These are phyloP conservation scores for Lamprologus sp. DNA, from an alignment of 2,113 vertebrate species.

Conservation along the genomic window DNA sequence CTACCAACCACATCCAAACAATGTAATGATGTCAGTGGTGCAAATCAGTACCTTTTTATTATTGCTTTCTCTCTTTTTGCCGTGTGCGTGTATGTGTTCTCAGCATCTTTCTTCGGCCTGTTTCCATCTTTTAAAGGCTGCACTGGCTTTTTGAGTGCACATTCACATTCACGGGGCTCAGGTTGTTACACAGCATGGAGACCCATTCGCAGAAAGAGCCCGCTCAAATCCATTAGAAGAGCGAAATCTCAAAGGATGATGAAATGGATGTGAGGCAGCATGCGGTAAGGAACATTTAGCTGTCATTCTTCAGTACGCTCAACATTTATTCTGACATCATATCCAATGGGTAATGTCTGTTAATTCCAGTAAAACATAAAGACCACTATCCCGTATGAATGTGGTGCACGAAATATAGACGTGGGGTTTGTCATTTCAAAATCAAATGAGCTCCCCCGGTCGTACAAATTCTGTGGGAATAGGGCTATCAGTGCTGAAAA, in stretches of 20 bases:
- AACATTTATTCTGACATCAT: not conserved
- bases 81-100: rapidly evolving
- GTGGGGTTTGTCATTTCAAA: not conserved
- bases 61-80: not conserved
- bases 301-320: not conserved
- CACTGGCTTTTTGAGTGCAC: not conserved
- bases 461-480: not conserved
- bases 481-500: not conserved
- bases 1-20: not conserved
- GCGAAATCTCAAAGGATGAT: not conserved
- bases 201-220: not conserved
- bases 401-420: not conserved
- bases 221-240: not conserved
- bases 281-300: not conserved
- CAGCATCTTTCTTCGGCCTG: not conserved
- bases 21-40: not conserved
- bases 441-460: not conserved
- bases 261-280: not conserved
- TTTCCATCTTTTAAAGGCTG: not conserved
- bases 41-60: not conserved
- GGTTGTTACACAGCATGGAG: not conserved
- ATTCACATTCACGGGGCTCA: not conserved
- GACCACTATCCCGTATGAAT: not conserved
- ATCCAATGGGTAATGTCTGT: not conserved
- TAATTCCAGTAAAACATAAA: not conserved